These are phyloP conservation scores for Chaetoderma sp. DNA, from an alignment of 2,888 invertebrate species.

Conservation along the genomic window DNA sequence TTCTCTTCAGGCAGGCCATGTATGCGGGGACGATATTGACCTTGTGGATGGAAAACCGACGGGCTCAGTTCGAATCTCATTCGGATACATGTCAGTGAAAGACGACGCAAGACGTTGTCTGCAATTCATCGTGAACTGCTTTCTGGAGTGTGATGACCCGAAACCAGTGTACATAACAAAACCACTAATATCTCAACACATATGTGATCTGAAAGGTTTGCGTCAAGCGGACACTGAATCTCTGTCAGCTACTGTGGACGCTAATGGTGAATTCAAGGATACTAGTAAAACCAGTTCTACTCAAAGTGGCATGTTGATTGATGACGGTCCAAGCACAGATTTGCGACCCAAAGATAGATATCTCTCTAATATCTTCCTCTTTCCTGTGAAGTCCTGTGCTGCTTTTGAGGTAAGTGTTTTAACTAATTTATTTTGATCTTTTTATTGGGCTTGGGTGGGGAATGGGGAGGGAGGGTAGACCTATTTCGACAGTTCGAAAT, in stretches of 20 bases:
- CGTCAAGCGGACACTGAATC: not conserved
- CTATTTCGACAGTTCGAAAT: no score
- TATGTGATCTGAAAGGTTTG: no score
- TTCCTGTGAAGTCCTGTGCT: conserved; percentile 93
- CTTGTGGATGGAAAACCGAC: conserved; percentile 88
- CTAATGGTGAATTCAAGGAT: not conserved
- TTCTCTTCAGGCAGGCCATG: conserved; percentile 77
- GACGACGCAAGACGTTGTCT: conserved; percentile 81
- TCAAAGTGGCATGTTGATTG: not conserved
- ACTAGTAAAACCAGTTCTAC: not conserved
- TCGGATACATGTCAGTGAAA: conserved; percentile 88
- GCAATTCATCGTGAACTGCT: conserved; percentile 81
- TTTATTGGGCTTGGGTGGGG: no score
- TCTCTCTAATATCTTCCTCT: conserved; percentile 76
- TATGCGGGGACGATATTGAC: conserved; percentile 90
- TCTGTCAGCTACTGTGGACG: not conserved
- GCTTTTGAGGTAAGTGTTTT: conserved; percentile 73
- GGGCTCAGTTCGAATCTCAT: conserved; percentile 91
- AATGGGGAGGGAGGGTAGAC: no score
- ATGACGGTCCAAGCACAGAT: not conserved
- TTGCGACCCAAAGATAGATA: conserved; percentile 30
- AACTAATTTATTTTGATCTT: not conserved
- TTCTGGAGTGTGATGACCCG: conserved; percentile 66
- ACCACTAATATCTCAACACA: no score
- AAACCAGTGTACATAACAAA: not conserved